Evolutionary conservation across 1,140 invertebrate genomes (phyloP).

Genomic region (Scaptomyza hsui): DNA sequence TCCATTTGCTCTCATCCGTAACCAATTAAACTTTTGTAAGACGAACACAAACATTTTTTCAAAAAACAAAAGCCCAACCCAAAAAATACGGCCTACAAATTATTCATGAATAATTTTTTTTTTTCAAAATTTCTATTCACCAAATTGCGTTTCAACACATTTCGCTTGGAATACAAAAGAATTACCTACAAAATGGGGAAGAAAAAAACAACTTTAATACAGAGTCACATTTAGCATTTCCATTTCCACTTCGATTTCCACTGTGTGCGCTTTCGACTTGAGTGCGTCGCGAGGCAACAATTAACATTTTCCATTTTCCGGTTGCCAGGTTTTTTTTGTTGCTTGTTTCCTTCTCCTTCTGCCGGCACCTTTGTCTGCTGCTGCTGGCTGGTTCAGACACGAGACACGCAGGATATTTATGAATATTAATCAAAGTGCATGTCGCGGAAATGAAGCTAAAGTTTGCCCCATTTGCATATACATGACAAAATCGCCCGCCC

Average conservation of each 20-base stretch:
- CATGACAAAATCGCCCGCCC: constrained; percentile 11
- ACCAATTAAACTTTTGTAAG: constrained; percentile 73
- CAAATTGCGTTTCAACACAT: constrained; percentile 47
- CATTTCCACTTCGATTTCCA: constrained; percentile 55
- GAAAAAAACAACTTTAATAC: constrained; percentile 26
- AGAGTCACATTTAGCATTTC: constrained; percentile 47
- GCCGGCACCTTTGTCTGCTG: constrained; percentile 41
- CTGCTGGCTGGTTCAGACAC: constrained; percentile 9
- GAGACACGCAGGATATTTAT: constrained; percentile 64
- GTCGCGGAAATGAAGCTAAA: constrained; percentile 48
- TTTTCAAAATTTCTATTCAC: constrained; percentile 9
- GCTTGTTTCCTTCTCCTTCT: not conserved
- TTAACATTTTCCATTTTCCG: constrained; percentile 80
- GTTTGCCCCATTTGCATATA: constrained; percentile 35
- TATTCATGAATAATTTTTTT: constrained; percentile 70
- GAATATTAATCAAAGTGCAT: constrained; percentile 71
- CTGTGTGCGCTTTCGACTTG: constrained; percentile 67
- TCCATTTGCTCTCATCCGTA: constrained; percentile 67
- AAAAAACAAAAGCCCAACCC: constrained; percentile 3
- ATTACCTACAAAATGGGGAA: constrained; percentile 45
- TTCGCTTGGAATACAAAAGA: constrained; percentile 31
- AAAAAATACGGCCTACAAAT: constrained; percentile 38
- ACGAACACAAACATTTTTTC: constrained; percentile 17
- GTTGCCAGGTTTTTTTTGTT: constrained; percentile 51
- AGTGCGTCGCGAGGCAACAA: constrained; percentile 69